Percentiles rank a stretch among this genome's conserved stretches.
Evolutionary conservation across 2,888 invertebrate species (phyloP).

Genomic region (Catocala nupta): DNA sequence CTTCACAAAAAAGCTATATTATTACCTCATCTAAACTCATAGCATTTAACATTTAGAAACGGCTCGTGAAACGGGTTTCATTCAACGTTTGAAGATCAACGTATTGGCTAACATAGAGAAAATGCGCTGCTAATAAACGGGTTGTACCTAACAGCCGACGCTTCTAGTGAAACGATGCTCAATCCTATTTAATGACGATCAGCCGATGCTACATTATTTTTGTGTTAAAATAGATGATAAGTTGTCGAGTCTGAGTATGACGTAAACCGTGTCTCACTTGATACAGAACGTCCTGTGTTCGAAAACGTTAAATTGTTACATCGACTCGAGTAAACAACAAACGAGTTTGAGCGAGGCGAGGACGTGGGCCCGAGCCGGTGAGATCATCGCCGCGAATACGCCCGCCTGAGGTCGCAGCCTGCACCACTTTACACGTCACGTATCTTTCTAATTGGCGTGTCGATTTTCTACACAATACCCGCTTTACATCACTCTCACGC

Average conservation of each 20-base stretch:
- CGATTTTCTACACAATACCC: slow-evolving; percentile 74
- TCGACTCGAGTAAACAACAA: slow-evolving; percentile 82
- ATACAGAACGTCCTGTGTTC: slow-evolving; percentile 74
- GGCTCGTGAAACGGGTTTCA: slow-evolving; percentile 33
- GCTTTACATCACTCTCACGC: slow-evolving; percentile 67
- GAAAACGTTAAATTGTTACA: slow-evolving; percentile 76
- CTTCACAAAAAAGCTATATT: slow-evolving; percentile 50
- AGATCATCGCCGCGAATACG: slow-evolving; percentile 84
- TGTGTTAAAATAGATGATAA: slow-evolving; percentile 11
- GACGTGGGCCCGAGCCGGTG: slow-evolving; percentile 81
- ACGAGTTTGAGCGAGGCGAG: slow-evolving; percentile 82
- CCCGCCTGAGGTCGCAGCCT: slow-evolving; percentile 79
- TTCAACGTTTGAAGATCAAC: slow-evolving; percentile 29
- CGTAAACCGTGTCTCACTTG: slow-evolving; percentile 68
- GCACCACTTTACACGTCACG: slow-evolving; percentile 78
- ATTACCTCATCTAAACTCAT: slow-evolving; percentile 38
- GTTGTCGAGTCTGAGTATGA: slow-evolving; percentile 57
- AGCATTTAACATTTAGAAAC: slow-evolving; percentile 7
- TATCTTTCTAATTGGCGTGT: slow-evolving; percentile 80
- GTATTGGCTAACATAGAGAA: slow-evolving; percentile 16
- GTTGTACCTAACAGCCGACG: neutral
- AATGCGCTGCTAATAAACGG: slow-evolving; percentile 10
- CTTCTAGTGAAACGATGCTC: neutral
- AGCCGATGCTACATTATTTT: slow-evolving; percentile 2
- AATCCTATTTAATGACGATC: slow-evolving; percentile 17